Base-by-base conservation (phyloP, 2,888 invertebrate species). In the Diplolepis rosae region DNA sequence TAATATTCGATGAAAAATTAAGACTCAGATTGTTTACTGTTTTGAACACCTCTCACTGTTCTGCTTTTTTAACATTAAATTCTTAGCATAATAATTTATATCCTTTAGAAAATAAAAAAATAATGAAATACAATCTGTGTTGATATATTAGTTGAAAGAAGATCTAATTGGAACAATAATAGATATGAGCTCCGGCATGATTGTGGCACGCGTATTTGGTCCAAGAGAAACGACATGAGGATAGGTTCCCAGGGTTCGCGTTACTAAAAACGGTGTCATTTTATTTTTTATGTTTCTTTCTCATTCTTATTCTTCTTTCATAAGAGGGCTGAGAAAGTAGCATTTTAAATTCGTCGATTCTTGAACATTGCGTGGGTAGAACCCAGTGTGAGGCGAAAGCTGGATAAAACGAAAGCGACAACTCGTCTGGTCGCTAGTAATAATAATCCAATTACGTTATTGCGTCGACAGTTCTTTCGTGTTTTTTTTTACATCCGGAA, bases 241-340 rank as follows among this genome's bases (percentile, higher is more conserved):
- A n/a, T 13, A 39, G 24, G 39, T 61, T 61, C 61, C 61, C 61
- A 61, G 35, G 61, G 61, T 24, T 61, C 35, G 61, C 24, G n/a
- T 61, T 61, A 24, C n/a, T 39, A 24, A 61, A 61, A 39, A 61
- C 35, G 18, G 54, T n/a, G 27, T 51, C 6, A 28, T 5, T 35
- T 5, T 56, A 18, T 35, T 35, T 24, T 22, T 56, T 22, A 11
- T 35, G 13, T 4, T 27, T 39, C 24, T n/a, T 6, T 39, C 6
- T 35, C 22, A 1, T 54, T 32, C 15, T 54, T 56, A 15, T 32
- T 35, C 32, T 56, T 11, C 22, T 61, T 35, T 24, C 24, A n/a
- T 6, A 18, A 22, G 22, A 18, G 11, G 13, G 24, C 24, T 35
- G 35, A 39, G 61, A 61, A 61, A 39, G 24, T 39, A 22, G 11